Evolutionary conservation across 2,113 vertebrate genomes (phyloP).

Genomic region (Gobiocypris rarus): DNA sequence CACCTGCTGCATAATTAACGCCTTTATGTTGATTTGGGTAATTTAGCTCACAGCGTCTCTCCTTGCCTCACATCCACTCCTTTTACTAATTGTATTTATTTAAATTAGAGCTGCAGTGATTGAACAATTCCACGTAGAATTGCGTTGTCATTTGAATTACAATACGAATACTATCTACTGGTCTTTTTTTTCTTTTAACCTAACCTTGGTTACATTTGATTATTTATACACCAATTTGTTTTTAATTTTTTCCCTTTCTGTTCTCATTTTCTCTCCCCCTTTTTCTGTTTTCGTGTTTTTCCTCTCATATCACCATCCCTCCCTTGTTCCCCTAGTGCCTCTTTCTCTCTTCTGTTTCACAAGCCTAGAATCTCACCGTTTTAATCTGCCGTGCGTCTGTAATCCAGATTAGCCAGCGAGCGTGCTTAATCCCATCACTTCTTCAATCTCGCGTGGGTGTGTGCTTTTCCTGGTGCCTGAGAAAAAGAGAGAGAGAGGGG

Average conservation of each 20-base stretch:
- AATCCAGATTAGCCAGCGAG: slow-evolving; percentile 80
- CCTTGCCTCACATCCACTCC: slow-evolving; percentile 58
- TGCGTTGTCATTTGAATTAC: neutral
- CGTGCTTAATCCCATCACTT: slow-evolving; percentile 79
- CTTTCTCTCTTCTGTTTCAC: slow-evolving; percentile 38
- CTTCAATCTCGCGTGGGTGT: slow-evolving; percentile 71
- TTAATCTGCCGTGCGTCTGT: slow-evolving; percentile 71
- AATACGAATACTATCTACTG: neutral
- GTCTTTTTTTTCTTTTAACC: no score
- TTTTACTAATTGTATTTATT: slow-evolving; percentile 23
- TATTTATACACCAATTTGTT: slow-evolving; percentile 12
- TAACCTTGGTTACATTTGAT: neutral
- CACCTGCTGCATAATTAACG: slow-evolving; percentile 79
- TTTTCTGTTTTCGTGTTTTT: slow-evolving; percentile 19
- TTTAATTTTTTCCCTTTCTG: neutral
- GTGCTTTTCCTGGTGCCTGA: slow-evolving; percentile 70
- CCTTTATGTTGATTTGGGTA: slow-evolving; percentile 62
- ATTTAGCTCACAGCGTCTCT: slow-evolving; percentile 69
- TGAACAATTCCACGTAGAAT: neutral
- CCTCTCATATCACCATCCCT: slow-evolving; percentile 54
- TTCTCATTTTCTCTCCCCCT: slow-evolving; percentile 11
- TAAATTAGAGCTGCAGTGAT: slow-evolving; percentile 21
- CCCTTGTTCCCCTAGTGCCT: neutral
- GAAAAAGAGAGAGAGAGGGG: slow-evolving; percentile 47
- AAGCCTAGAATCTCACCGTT: slow-evolving; percentile 65